phyloP scores from a whole-genome alignment of 2,113 vertebrate species.

The Spermophilus dauricus region DNA sequence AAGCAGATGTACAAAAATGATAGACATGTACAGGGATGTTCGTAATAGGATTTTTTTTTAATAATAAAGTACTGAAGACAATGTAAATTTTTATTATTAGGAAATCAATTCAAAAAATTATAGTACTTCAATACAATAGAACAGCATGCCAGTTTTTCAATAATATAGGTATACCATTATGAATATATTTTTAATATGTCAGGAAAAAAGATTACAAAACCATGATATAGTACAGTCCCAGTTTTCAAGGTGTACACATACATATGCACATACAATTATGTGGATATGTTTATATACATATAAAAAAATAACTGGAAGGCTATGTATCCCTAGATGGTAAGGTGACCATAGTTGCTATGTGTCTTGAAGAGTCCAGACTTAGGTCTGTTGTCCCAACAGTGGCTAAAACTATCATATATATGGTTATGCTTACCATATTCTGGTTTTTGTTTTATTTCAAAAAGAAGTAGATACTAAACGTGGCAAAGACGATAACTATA shows the following conservation, averaged over 20 bases:
- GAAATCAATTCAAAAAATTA: conserved; percentile 1
- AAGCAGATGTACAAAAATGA: neutral
- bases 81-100: neutral
- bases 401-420: neutral
- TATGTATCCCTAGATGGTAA: neutral
- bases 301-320: neutral
- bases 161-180: neutral
- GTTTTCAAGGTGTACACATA: neutral
- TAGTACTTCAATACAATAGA: neutral
- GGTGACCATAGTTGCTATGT: neutral
- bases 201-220: neutral
- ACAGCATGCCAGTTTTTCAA: neutral
- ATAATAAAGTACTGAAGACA: neutral
- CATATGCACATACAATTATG: neutral
- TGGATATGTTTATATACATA: neutral
- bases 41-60: neutral
- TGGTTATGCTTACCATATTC: neutral
- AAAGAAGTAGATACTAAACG: neutral
- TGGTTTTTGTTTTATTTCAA: neutral
- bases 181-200: neutral
- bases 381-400: neutral
- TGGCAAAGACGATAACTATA: neutral
- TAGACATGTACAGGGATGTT: neutral
- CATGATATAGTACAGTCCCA: neutral
- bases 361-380: neutral